phyloP scores from a whole-genome alignment of 2,888 invertebrate species.

The Cynaeus angustus region DNA sequence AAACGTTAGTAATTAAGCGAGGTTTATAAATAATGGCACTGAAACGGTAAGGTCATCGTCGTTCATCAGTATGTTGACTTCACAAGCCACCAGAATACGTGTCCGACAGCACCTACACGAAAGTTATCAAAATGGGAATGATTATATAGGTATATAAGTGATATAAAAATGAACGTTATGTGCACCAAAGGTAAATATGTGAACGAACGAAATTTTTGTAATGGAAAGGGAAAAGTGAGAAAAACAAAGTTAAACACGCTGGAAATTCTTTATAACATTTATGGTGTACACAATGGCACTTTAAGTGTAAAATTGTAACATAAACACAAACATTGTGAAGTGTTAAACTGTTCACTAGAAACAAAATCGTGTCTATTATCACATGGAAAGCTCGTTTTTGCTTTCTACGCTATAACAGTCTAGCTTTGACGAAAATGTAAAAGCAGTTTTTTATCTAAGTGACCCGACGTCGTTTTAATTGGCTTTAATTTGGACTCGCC shows the following conservation, averaged over 20 bases:
- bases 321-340: conserved; percentile 49
- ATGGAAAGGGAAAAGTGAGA: conserved; percentile 43
- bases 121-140: too few species aligned
- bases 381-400: neutral
- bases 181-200: too few species aligned
- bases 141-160: too few species aligned
- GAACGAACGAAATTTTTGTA: neutral
- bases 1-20: too few species aligned
- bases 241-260: conserved; percentile 24
- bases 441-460: neutral
- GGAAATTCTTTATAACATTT: conserved; percentile 22
- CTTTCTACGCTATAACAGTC: too few species aligned
- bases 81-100: too few species aligned
- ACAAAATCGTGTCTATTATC: conserved; percentile 16
- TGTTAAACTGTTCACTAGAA: conserved; percentile 16
- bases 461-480: conserved; percentile 9
- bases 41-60: too few species aligned
- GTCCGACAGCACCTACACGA: too few species aligned
- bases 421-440: too few species aligned
- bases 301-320: conserved; percentile 47
- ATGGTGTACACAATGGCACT: conserved; percentile 32
- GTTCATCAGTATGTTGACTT: too few species aligned
- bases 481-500: neutral
- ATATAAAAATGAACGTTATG: too few species aligned
- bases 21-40: too few species aligned